These are phyloP conservation scores for Tetrao urogallus DNA, from an alignment of 2,113 vertebrate species.

Conservation along the genomic window DNA sequence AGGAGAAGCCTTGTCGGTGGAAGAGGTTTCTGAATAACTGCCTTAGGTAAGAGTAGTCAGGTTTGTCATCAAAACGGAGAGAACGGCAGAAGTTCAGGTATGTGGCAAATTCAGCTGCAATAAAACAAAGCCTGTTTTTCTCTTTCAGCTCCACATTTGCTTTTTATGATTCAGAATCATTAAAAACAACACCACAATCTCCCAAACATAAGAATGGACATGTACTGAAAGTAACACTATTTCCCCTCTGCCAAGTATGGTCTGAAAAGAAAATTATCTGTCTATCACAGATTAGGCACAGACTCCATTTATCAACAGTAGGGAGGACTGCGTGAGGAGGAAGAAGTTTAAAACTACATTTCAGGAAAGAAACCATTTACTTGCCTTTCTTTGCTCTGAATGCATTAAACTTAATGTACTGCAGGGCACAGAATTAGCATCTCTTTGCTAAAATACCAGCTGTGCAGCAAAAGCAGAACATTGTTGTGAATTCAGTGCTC, in stretches of 20 bases:
- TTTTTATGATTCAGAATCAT: neutral
- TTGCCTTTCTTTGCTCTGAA: neutral
- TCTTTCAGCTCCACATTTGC: neutral
- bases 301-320: neutral
- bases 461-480: neutral
- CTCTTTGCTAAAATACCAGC: neutral
- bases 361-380: neutral
- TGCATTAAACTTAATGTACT: neutral
- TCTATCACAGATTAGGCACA: neutral
- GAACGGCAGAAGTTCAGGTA: conserved; percentile 97
- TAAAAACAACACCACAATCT: neutral
- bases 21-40: conserved; percentile 96
- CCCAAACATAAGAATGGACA: neutral
- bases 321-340: neutral
- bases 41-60: conserved; percentile 93
- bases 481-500: neutral
- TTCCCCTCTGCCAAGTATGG: neutral
- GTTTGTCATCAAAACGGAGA: conserved; percentile 95
- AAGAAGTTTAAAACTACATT: neutral
- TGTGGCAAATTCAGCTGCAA: conserved; percentile 93
- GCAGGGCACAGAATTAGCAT: neutral
- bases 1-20: conserved; percentile 95
- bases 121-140: conserved; percentile 20
- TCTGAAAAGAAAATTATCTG: neutral
- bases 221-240: neutral